These are phyloP conservation scores for Pseudomyrmex pallidus DNA, from an alignment of 1,140 invertebrate genomes.

Conservation along the genomic window DNA sequence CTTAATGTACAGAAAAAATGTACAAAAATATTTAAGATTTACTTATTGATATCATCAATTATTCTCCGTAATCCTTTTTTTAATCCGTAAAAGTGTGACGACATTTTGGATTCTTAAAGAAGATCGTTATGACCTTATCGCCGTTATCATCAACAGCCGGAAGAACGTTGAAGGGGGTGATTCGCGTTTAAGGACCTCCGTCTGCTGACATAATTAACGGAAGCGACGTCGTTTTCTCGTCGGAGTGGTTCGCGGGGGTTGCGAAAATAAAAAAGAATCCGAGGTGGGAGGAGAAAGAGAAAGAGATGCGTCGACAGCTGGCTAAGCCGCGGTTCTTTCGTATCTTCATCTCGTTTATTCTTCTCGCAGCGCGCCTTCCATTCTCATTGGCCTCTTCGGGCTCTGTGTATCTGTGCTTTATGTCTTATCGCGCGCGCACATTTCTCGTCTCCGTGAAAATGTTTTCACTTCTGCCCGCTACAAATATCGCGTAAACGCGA, in stretches of 20 bases:
- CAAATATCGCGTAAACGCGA: conserved; percentile 18
- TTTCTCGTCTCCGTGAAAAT: conserved; percentile 6
- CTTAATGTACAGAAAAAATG: background rate
- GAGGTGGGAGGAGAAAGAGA: background rate
- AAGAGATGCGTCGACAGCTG: conserved; percentile 64
- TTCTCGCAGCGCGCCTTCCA: background rate
- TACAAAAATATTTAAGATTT: conserved; percentile 1
- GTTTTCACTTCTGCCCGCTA: conserved; percentile 34
- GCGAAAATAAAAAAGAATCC: conserved; percentile 60
- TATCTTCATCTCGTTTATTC: conserved; percentile 68
- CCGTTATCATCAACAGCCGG: conserved; percentile 53
- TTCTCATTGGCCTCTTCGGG: conserved; percentile 23
- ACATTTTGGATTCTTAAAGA: conserved; percentile 12
- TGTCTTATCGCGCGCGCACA: conserved; percentile 39
- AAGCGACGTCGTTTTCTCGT: conserved; percentile 63
- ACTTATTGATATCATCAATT: background rate
- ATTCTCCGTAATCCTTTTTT: background rate
- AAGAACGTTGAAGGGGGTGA: conserved; percentile 58
- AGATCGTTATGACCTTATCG: conserved; percentile 25
- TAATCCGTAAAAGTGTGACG: background rate
- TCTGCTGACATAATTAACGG: conserved; percentile 77
- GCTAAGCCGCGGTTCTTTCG: conserved; percentile 73
- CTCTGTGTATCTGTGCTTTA: conserved; percentile 1
- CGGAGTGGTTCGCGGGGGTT: conserved; percentile 31
- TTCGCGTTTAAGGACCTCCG: conserved; percentile 73